Percentiles rank a stretch among this genome's conserved stretches.
Evolutionary conservation across 2,888 invertebrate genomes (phyloP).

Genomic region (Podotricha telesiphe): DNA sequence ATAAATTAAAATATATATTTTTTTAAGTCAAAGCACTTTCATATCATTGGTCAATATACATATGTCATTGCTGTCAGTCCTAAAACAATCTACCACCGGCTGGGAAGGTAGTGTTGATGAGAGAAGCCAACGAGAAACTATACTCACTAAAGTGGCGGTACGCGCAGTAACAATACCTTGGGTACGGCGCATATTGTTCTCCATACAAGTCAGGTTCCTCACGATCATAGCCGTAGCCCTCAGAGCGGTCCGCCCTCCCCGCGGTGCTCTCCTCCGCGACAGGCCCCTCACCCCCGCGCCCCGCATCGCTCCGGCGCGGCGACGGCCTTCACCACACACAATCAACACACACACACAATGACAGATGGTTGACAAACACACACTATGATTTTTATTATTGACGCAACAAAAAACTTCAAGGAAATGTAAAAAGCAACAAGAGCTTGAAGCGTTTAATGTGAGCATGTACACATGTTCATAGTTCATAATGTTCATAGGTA

Average conservation of each 20-base stretch:
- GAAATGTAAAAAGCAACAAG: background rate
- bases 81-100: too few relatives aligned
- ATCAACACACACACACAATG: slow-evolving; percentile 42
- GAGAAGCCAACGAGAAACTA: too few relatives aligned
- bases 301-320: slow-evolving; percentile 63
- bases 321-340: slow-evolving; percentile 54
- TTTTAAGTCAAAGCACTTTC: too few relatives aligned
- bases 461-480: too few relatives aligned
- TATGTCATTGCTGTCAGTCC: too few relatives aligned
- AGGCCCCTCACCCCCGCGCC: slow-evolving; percentile 49
- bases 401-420: background rate
- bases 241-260: slow-evolving; percentile 43
- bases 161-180: slow-evolving; percentile 54
- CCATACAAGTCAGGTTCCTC: slow-evolving; percentile 74
- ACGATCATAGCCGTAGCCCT: slow-evolving; percentile 57
- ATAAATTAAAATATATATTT: too few relatives aligned
- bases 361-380: slow-evolving; percentile 12
- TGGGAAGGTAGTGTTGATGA: too few relatives aligned
- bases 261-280: slow-evolving; percentile 43
- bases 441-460: background rate
- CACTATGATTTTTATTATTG: background rate
- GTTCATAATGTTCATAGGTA: background rate
- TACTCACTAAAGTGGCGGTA: background rate
- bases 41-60: too few relatives aligned
- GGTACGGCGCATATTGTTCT: slow-evolving; percentile 72